Evolutionary conservation across 64 coral and sea anemone genomes (phyloP), one percentile per base, ranked within the genome.

Genomic region (Montipora capricornis): DNA sequence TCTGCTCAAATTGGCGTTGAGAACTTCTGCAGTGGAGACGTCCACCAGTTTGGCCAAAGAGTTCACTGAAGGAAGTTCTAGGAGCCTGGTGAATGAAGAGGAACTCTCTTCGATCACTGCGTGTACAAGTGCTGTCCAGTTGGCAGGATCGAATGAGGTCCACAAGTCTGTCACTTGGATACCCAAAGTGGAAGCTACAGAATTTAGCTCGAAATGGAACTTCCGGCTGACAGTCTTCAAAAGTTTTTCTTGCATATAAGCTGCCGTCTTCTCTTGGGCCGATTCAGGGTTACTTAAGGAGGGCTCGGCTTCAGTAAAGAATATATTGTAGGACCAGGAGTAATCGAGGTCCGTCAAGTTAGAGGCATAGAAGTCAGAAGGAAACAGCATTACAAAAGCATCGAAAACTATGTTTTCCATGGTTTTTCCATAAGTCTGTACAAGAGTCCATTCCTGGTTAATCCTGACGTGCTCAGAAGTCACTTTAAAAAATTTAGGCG

Each of bases 121-220:
- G 71, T 86, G 45, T 0, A 86, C 82, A 51, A 86, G 59, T 12
- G n/a, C 12, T 37, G 93, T 91, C 95, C 95, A 96, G 57, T 88
- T 80, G 50, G 67, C 88, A 57, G 88, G 88, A 15, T 96, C 92
- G 22, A 82, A 96, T 0, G 91, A 79, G 6, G 76, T 67, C 49
- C 64, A 93, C 17, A 96, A 81, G 48, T 91, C 62, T 2, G n/a
- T 74, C 11, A 16, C n/a, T 2, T 68, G 76, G 29, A 91, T 76
- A 0, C 89, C 76, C 67, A 97, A 81, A 0, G 53, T 5, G 0
- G 53, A 57, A 57, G 53, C 3, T 5, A 57, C 53, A 57, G 53
- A 3, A 57, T 57, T 57, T 3, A 57, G 11, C 0, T 57, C 2
- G 3, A 57, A 0, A 0, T 0, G 3, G 24, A 97, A 93, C 15